Conservation (phyloP, 2,113 vertebrate genomes). For the Caloenas nicobarica region DNA sequence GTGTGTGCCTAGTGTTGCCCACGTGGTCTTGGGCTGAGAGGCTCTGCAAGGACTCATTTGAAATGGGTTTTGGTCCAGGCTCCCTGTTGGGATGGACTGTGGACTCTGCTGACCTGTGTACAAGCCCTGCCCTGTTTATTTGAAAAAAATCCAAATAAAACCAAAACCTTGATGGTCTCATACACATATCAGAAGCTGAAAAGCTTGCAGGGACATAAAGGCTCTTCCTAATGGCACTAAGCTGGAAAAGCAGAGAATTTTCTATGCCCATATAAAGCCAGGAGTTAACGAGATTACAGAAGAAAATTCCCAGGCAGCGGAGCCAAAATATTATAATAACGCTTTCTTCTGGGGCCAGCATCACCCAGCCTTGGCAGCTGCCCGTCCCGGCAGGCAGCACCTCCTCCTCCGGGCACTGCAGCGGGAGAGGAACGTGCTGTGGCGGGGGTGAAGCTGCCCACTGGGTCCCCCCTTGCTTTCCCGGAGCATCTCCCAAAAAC, state of each 20-base stretch:
- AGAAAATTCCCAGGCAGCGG: conserved; percentile 34
- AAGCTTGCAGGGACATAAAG: neutral
- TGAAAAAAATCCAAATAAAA: neutral
- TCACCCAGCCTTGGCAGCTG: conserved; percentile 46
- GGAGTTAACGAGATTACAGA: conserved; percentile 59
- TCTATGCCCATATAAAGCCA: conserved; percentile 63
- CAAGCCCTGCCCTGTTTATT: neutral
- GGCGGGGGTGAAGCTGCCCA: neutral
- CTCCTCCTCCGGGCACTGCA: neutral
- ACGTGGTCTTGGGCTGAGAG: accelerated
- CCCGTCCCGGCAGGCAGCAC: neutral
- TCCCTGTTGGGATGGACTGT: accelerated
- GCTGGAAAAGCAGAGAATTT: conserved; percentile 48
- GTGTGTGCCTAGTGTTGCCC: neutral
- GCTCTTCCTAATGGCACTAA: conserved; percentile 17
- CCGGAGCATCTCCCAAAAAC: neutral
- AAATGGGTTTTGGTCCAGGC: neutral
- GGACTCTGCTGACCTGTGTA: neutral
- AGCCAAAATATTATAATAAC: conserved; percentile 62
- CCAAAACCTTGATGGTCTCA: neutral
- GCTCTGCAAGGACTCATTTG: neutral
- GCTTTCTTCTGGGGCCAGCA: conserved; percentile 61
- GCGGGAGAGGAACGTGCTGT: neutral
- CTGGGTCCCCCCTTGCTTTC: neutral
- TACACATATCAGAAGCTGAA: neutral